Conservation (phyloP, 2,797 vertebrate species). For the Hippoglossus hippoglossus region DNA sequence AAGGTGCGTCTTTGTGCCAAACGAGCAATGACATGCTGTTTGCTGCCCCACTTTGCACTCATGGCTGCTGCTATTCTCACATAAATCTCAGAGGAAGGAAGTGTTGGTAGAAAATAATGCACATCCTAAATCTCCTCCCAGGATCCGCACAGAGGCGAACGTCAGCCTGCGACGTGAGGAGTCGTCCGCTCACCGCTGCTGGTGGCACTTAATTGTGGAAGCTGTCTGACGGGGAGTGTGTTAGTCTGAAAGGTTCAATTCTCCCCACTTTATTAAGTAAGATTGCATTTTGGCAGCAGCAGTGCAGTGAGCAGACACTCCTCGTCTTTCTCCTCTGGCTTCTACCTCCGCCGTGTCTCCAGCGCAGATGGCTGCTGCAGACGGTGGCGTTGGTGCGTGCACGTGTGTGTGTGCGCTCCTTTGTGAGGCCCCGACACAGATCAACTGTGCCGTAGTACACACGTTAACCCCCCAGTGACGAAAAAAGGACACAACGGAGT, state of each 20-base stretch:
- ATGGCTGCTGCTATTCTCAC: slow-evolving; percentile 2
- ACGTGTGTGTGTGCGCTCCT: neutral
- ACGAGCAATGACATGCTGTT: neutral
- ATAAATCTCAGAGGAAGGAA: neutral
- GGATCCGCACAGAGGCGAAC: slow-evolving; percentile 8
- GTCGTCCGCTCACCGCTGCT: slow-evolving; percentile 7
- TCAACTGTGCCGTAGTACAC: neutral
- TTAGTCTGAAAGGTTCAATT: slow-evolving; percentile 37
- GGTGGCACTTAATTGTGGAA: slow-evolving; percentile 13
- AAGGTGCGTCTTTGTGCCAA: neutral
- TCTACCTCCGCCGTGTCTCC: slow-evolving; percentile 10
- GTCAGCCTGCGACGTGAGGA: slow-evolving; percentile 4
- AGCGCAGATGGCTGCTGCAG: slow-evolving; percentile 58
- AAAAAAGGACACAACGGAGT: no score
- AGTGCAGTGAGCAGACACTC: slow-evolving; percentile 20
- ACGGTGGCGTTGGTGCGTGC: neutral
- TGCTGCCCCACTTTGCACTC: neutral
- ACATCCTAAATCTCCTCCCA: neutral
- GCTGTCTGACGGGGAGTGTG: slow-evolving; percentile 15
- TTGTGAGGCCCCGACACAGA: slow-evolving; percentile 23
- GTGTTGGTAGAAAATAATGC: neutral
- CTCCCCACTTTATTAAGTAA: slow-evolving; percentile 43
- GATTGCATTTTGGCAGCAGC: slow-evolving; percentile 35
- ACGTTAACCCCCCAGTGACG: neutral
- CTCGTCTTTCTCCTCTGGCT: slow-evolving; percentile 1